These are phyloP conservation scores for Ceratoteleas bidentatus DNA, from an alignment of 1,140 invertebrate species.

Conservation along the genomic window DNA sequence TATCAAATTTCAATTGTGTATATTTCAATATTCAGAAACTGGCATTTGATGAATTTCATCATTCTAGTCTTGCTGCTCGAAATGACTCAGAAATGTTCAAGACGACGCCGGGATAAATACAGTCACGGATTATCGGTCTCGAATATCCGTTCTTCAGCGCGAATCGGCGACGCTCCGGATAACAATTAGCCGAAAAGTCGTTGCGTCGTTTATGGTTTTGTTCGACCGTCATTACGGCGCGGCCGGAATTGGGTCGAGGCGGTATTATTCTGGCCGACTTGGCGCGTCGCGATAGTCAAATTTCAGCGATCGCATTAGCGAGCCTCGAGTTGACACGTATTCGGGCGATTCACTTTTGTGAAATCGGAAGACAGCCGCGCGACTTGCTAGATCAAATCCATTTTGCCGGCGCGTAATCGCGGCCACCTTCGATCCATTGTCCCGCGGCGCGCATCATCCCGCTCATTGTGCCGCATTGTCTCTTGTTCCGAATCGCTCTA, in stretches of 20 bases:
- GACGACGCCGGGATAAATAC: conserved; percentile 25
- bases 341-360: conserved; percentile 52
- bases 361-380: conserved; percentile 37
- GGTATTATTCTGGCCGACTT: conserved; percentile 51
- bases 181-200: too few relatives aligned
- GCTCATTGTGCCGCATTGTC: conserved; percentile 56
- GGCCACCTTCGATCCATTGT: conserved; percentile 53
- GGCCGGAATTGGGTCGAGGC: conserved; percentile 47
- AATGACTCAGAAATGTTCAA: conserved; percentile 6
- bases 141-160: background rate
- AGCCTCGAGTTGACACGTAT: conserved; percentile 44
- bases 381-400: conserved; percentile 60
- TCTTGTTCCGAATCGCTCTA: conserved; percentile 50
- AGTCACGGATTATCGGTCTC: background rate
- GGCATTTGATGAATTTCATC: too few relatives aligned
- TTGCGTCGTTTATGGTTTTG: too few relatives aligned
- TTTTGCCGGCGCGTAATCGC: conserved; percentile 55
- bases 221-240: conserved; percentile 23
- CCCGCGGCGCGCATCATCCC: conserved; percentile 46
- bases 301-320: conserved; percentile 44
- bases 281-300: conserved; percentile 50
- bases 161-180: too few relatives aligned
- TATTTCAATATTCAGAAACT: too few relatives aligned
- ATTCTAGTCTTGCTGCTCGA: background rate
- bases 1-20: too few relatives aligned